Evolutionary conservation across 1,140 invertebrate species (phyloP).

Genomic region (Kradibia gibbosae): DNA sequence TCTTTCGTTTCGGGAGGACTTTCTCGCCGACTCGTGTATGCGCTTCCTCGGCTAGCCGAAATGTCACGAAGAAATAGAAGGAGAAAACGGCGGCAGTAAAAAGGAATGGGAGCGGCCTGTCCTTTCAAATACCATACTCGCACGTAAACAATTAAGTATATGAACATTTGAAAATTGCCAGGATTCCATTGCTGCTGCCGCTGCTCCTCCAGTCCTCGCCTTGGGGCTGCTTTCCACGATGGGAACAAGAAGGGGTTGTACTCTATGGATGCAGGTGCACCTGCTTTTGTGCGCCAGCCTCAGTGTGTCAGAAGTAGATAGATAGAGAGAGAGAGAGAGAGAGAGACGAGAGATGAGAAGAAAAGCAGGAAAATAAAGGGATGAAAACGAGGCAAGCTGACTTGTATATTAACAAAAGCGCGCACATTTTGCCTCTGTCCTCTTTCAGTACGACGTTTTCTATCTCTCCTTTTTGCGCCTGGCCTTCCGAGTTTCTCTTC

Average conservation of each 20-base stretch:
- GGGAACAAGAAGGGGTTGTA: not conserved
- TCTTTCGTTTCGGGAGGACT: not conserved
- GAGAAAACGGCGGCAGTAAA: not conserved
- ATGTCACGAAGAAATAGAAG: not conserved
- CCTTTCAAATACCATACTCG: conserved; percentile 5
- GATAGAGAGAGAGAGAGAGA: not conserved
- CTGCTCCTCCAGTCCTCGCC: not conserved
- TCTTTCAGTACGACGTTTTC: not conserved
- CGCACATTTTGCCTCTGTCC: not conserved
- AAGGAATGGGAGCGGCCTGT: not conserved
- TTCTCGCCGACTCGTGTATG: not conserved
- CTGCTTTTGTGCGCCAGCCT: no score
- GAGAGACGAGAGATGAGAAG: not conserved
- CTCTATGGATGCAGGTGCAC: no score
- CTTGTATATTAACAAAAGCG: conserved; percentile 37
- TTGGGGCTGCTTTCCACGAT: not conserved
- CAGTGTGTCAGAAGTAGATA: not conserved
- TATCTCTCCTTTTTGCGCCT: not conserved
- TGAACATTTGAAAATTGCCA: conserved; percentile 45
- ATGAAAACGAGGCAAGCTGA: conserved; percentile 24
- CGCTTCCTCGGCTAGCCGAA: not conserved
- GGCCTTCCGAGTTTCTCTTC: not conserved
- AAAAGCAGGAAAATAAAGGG: not conserved
- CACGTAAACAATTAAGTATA: conserved; percentile 47
- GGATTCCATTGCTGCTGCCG: conserved; percentile 38